Percentiles rank a stretch among this genome's conserved stretches.
Evolutionary conservation across 2,797 vertebrate genomes (phyloP).

Genomic region (Typhlichthys eigenmanni): DNA sequence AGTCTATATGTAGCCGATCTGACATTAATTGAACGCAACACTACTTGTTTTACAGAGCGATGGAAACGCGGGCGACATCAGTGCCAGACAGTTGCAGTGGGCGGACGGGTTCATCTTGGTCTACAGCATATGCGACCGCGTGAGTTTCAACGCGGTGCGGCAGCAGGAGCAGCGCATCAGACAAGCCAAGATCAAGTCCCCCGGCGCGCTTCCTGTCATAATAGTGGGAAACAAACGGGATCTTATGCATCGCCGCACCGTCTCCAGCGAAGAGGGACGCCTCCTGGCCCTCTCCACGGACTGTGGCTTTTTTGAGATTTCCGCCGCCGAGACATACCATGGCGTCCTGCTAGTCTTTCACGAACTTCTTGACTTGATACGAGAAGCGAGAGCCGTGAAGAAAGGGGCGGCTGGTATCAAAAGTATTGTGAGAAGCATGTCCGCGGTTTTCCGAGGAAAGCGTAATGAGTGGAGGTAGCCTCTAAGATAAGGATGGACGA

Average conservation of each 20-base stretch:
- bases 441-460: constrained; percentile 78
- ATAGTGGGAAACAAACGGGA: constrained; percentile 83
- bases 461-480: constrained; percentile 54
- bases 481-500: too few species aligned
- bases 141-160: constrained; percentile 73
- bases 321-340: constrained; percentile 81
- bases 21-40: neutral
- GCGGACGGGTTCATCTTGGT: constrained; percentile 80
- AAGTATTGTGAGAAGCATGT: constrained; percentile 80
- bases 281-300: constrained; percentile 72
- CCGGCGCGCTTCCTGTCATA: constrained; percentile 61
- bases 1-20: constrained; percentile 21
- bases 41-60: constrained; percentile 33
- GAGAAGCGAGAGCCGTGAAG: constrained; percentile 57
- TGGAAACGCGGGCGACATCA: constrained; percentile 17
- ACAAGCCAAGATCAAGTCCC: constrained; percentile 52
- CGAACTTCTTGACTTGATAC: constrained; percentile 74
- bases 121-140: constrained; percentile 84
- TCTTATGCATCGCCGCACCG: constrained; percentile 76
- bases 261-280: constrained; percentile 78
- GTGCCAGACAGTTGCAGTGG: constrained; percentile 76
- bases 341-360: constrained; percentile 78
- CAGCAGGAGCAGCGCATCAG: constrained; percentile 72
- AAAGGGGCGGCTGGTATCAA: constrained; percentile 65
- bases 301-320: constrained; percentile 82